Conservation (phyloP, 35 echinoderm and acorn worm species). For the Apostichopus californicus region DNA sequence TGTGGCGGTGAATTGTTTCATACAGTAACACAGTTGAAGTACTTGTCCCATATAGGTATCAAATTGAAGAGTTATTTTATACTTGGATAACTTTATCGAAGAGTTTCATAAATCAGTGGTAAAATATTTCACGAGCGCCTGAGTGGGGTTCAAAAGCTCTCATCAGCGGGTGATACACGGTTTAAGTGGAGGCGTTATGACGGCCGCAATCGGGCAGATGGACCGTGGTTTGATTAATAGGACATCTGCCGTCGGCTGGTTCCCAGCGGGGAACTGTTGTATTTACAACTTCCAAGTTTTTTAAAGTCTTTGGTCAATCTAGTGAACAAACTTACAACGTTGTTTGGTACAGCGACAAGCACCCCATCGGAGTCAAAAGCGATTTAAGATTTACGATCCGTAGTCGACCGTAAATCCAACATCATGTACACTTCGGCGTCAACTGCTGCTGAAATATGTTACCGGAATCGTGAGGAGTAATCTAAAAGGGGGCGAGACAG, state of each 20-base stretch:
- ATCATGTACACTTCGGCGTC: slow-evolving; percentile 47
- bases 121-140: slow-evolving; percentile 27
- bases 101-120: slow-evolving; percentile 26
- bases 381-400: slow-evolving; percentile 27
- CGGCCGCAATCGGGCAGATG: slow-evolving; percentile 38
- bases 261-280: slow-evolving; percentile 22
- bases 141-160: slow-evolving; percentile 39
- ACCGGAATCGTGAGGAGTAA: neutral
- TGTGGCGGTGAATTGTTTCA: too few species aligned
- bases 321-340: slow-evolving; percentile 43
- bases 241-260: slow-evolving; percentile 18
- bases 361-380: slow-evolving; percentile 32
- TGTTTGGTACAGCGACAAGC: slow-evolving; percentile 24
- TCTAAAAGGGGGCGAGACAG: neutral
- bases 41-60: neutral
- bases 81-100: slow-evolving; percentile 40
- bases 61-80: slow-evolving; percentile 19
- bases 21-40: neutral
- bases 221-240: slow-evolving; percentile 41
- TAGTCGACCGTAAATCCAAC: slow-evolving; percentile 15
- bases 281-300: slow-evolving; percentile 45
- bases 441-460: slow-evolving; percentile 29
- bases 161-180: slow-evolving; percentile 29
- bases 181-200: slow-evolving; percentile 48
- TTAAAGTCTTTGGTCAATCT: slow-evolving; percentile 34